phyloP scores from a whole-genome alignment of 2,888 invertebrate species.

The Melolontha melolontha region DNA sequence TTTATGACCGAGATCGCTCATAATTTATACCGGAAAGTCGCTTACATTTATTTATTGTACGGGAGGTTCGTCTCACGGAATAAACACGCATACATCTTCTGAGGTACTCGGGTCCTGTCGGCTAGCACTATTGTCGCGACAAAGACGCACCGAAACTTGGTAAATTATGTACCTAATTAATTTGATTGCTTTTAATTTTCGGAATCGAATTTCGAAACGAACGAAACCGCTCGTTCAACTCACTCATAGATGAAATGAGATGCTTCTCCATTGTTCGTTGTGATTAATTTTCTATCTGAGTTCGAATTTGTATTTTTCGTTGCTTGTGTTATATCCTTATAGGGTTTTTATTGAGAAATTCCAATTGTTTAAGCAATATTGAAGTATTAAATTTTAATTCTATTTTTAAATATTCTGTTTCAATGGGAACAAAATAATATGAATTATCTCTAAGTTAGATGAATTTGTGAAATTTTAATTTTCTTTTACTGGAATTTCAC shows the following conservation, averaged over 20 bases:
- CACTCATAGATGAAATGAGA: conserved; percentile 10
- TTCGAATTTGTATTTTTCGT: too few relatives aligned
- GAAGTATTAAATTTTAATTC: too few relatives aligned
- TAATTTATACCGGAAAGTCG: conserved; percentile 41
- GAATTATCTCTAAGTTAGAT: too few relatives aligned
- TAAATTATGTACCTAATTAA: conserved; percentile 37
- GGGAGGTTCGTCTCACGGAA: conserved; percentile 19
- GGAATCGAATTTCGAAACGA: conserved; percentile 21
- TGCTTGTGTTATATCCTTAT: too few relatives aligned
- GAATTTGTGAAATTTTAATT: too few relatives aligned
- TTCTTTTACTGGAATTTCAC: too few relatives aligned
- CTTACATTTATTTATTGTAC: conserved; percentile 40
- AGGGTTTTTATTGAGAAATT: too few relatives aligned
- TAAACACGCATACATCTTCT: conserved; percentile 19
- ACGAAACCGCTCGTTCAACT: background rate
- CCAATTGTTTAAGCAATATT: too few relatives aligned
- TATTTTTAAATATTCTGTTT: too few relatives aligned
- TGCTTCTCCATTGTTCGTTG: conserved; percentile 6
- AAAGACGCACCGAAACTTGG: conserved; percentile 15
- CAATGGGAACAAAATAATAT: too few relatives aligned
- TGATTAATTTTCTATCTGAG: too few relatives aligned
- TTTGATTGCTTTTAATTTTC: conserved; percentile 32
- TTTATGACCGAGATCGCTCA: conserved; percentile 41
- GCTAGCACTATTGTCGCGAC: conserved; percentile 20
- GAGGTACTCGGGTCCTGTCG: conserved; percentile 16